Base-by-base conservation (phyloP, 2,113 vertebrate genomes). In the Calidris pugnax region DNA sequence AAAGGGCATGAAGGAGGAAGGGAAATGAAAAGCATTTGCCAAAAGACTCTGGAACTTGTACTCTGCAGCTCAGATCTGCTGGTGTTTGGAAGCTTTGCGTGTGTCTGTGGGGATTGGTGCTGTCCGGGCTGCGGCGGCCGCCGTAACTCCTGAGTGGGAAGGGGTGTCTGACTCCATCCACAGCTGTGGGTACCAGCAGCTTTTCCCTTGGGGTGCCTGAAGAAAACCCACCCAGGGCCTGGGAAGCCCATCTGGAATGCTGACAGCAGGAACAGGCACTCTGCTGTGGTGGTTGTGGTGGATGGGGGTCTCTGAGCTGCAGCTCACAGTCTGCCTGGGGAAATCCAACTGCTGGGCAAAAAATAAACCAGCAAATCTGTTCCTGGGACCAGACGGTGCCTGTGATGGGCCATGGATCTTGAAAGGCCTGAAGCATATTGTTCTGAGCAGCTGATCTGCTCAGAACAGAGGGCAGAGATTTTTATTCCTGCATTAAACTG, bases 301-400 rank as follows among this genome's bases (percentile, higher is more conserved):
- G 76, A 66, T 7, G 48, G 39, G 45, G 35, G 12, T 24, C 53
- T 6, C 27, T 22, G 7, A 30, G n/a, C 23, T 50, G 37, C 56
- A 57, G 48, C 59, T 37, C 12, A 4, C 11, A 7, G 21, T 5
- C 37, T 35, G 63, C 4, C 0, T 1, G 28, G 35, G 43, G 18
- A 85, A 41, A 19, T 5, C 35, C 16, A n/a, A 7, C 30, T 45
- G 32, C 56, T 53, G 47, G 48, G 48, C 47, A 24, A 74, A 64
- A 15, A 27, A 24, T 33, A 33, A 30, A 11, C 0, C n/a, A 60
- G 32, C 27, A 14, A 30, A 10, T 24, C 21, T 43, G 47, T 12
- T 3, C 7, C 35, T 3, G 1, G 3, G 19, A 4, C 22, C 26
- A 3, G 21, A 11, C 0, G 26, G 55, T 57, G 32, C 55, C 6